Percentiles rank a stretch among this genome's conserved stretches.
phyloP scores from a whole-genome alignment of 2,797 vertebrate species.

The Lateolabrax maculatus region DNA sequence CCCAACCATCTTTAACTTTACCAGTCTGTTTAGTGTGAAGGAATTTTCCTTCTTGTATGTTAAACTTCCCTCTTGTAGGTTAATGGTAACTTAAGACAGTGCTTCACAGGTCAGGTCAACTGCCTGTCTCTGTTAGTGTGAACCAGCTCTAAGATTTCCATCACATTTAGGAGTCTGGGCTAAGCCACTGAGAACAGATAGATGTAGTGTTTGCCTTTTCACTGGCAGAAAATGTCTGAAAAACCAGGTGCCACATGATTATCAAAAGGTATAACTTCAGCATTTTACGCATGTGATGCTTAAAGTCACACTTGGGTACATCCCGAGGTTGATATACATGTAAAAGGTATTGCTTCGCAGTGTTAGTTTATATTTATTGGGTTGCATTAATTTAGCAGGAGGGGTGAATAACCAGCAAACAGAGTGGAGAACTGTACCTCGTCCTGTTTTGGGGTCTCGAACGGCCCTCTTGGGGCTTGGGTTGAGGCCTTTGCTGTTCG shows the following conservation, averaged over 20 bases:
- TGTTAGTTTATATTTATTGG: not conserved
- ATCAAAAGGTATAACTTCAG: no score
- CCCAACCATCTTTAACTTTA: not conserved
- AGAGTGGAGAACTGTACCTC: constrained; percentile 85
- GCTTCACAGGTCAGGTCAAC: no score
- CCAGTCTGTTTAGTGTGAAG: no score
- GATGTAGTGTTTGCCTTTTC: not conserved
- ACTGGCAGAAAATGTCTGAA: no score
- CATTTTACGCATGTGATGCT: not conserved
- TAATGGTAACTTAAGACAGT: no score
- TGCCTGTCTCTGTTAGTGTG: no score
- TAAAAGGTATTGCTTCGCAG: not conserved
- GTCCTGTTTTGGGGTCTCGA: constrained; percentile 98
- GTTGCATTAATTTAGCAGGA: not conserved
- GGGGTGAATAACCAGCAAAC: not conserved
- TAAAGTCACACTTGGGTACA: not conserved
- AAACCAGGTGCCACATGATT: no score
- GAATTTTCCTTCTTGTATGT: no score
- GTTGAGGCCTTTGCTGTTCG: constrained; percentile 91
- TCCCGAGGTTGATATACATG: not conserved
- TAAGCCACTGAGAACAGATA: not conserved
- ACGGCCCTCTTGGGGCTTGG: constrained; percentile 97
- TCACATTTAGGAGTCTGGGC: not conserved
- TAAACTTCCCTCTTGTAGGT: no score
- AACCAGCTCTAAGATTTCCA: no score